phyloP scores from a whole-genome alignment of 1,140 invertebrate genomes.

The Belonocnema kinseyi region DNA sequence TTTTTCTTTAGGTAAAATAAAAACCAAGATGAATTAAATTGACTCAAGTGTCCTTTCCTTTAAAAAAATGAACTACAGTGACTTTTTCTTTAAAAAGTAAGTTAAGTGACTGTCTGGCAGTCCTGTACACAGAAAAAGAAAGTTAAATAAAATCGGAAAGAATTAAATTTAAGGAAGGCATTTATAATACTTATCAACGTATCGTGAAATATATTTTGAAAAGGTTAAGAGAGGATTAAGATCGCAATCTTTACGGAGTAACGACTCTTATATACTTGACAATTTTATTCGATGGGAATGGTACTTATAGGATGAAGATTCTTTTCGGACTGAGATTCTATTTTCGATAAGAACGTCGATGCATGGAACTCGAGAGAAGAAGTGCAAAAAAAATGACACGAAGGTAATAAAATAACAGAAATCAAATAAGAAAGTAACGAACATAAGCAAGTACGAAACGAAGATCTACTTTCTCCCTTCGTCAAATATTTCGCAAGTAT shows the following conservation, averaged over 20 bases:
- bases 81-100: too few species aligned
- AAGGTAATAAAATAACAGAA: slow-evolving; percentile 6
- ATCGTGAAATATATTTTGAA: slow-evolving; percentile 21
- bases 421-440: background rate
- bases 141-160: background rate
- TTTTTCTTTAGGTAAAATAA: too few species aligned
- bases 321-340: slow-evolving; percentile 1
- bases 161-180: background rate
- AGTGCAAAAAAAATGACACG: background rate
- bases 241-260: slow-evolving; percentile 14
- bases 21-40: too few species aligned
- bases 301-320: slow-evolving; percentile 20
- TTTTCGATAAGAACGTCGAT: slow-evolving; percentile 10
- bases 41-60: too few species aligned
- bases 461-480: slow-evolving; percentile 7
- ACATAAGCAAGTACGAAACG: background rate
- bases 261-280: slow-evolving; percentile 4
- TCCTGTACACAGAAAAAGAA: background rate
- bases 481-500: slow-evolving; percentile 16
- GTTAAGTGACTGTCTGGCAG: too few species aligned
- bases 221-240: slow-evolving; percentile 31
- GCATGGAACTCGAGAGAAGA: background rate
- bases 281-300: slow-evolving; percentile 20
- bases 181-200: slow-evolving; percentile 12
- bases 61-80: too few species aligned